Base-by-base conservation (phyloP, 2,888 invertebrate species). In the Lasioglossum malachurum region DNA sequence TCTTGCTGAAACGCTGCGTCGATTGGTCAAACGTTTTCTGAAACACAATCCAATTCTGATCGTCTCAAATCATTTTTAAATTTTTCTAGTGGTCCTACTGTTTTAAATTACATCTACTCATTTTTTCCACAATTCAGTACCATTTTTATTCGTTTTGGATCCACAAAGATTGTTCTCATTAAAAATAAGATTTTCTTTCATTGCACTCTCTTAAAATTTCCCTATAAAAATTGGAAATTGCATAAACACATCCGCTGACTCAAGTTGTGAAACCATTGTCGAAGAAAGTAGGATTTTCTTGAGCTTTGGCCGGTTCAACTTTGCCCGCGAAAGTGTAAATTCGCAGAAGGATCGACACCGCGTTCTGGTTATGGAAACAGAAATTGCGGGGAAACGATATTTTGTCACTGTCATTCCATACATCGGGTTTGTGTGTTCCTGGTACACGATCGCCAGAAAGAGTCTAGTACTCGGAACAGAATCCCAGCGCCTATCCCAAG, bases 321-420 rank as follows among this genome's bases (percentile, higher is more conserved):
- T 60, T 2, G 8, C 16, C 67, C 16, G 67, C 8, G 67, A 67
- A 67, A 67, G 35, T 67, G 35, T 67, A 19, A 67, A 67, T 67
- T 19, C 31, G 19, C 67, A 10, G 8, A 31, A 31, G 19, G 8
- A 16, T 19, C 67, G 19, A 8, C 67, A 23, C 14, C 16, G 31
- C 64, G 60, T 64, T 64, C 64, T 31, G 64, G 67, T 67, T 67
- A 67, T 67, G 67, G 67, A 31, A 67, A 67, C 60, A 67, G 67
- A 67, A 35, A 67, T 67, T 10, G 67, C 19, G 19, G 35, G 35
- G 35, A 64, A 64, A 64, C 64, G 64, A 67, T 67, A 67, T 67
- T 67, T 67, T 67, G 67, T 67, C 67, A 67, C 67, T 67, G 67
- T 67, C 67, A 19, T 35, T 35, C 31, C 8, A 8, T 67, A 67